These are phyloP conservation scores for Drosophila atroscutellata DNA, from an alignment of 2,888 invertebrate genomes.

Conservation along the genomic window DNA sequence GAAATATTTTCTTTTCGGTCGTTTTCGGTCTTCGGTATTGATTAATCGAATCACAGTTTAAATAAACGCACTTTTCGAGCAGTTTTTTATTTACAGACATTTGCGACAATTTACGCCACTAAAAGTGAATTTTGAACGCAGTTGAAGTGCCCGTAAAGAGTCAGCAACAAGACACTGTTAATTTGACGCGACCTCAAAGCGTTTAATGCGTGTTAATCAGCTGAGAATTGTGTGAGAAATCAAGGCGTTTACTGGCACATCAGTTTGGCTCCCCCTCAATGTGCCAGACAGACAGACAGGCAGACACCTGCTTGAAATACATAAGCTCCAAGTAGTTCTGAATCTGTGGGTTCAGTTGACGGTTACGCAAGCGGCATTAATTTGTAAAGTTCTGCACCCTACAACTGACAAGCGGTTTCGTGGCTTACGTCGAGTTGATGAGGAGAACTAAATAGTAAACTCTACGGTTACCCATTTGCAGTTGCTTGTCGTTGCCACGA, in stretches of 20 bases:
- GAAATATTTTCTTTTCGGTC: slow-evolving; percentile 39
- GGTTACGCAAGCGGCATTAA: slow-evolving; percentile 63
- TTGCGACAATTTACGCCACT: slow-evolving; percentile 55
- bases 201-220: slow-evolving; percentile 63
- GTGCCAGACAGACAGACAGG: slow-evolving; percentile 18
- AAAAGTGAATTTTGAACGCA: slow-evolving; percentile 8
- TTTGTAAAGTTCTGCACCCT: slow-evolving; percentile 47
- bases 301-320: slow-evolving; percentile 32
- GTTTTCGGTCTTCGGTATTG: slow-evolving; percentile 39
- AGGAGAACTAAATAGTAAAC: slow-evolving; percentile 39
- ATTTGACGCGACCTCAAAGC: slow-evolving; percentile 49
- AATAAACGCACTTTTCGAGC: slow-evolving; percentile 17
- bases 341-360: slow-evolving; percentile 59
- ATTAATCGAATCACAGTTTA: slow-evolving; percentile 63
- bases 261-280: background rate
- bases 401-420: slow-evolving; percentile 66
- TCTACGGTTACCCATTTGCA: slow-evolving; percentile 1
- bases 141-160: slow-evolving; percentile 24
- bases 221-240: slow-evolving; percentile 67
- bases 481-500: background rate
- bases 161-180: slow-evolving; percentile 49
- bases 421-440: slow-evolving; percentile 26
- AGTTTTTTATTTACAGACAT: slow-evolving; percentile 41
- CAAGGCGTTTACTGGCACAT: slow-evolving; percentile 43
- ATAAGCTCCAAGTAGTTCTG: slow-evolving; percentile 29